A percentile compares a stretch with the other conserved stretches of the same genome.
These are phyloP conservation scores for Plutella xylostella DNA, from an alignment of 2,888 invertebrate genomes.

Conservation along the genomic window DNA sequence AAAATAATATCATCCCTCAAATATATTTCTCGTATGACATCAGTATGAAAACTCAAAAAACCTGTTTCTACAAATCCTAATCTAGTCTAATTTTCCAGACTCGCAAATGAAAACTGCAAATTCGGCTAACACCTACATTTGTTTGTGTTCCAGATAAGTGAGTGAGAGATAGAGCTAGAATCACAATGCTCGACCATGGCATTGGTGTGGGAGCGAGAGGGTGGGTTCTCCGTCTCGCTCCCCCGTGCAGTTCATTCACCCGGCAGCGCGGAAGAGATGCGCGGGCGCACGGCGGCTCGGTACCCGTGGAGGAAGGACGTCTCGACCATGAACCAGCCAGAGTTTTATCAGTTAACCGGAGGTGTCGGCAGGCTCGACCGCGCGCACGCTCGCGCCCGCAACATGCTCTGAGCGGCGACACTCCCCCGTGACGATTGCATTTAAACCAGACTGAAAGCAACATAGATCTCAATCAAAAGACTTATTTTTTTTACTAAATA, in stretches of 20 bases:
- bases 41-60: no score
- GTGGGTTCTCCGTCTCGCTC: conserved; percentile 38
- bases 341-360: conserved; percentile 65
- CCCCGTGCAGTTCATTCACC: conserved; percentile 60
- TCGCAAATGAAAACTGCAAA: neutral
- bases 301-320: conserved; percentile 56
- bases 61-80: no score
- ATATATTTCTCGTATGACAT: no score
- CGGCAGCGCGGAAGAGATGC: conserved; percentile 58
- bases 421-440: conserved; percentile 37
- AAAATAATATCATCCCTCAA: no score
- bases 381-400: conserved; percentile 37
- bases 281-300: conserved; percentile 47
- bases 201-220: conserved; percentile 33
- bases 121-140: neutral
- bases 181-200: conserved; percentile 55
- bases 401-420: conserved; percentile 22
- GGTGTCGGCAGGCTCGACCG: conserved; percentile 56
- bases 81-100: no score
- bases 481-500: conserved; percentile 44
- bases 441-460: conserved; percentile 63
- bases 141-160: conserved; percentile 46
- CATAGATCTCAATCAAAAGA: conserved; percentile 66
- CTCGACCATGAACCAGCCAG: conserved; percentile 61
- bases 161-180: conserved; percentile 40